Conservation (phyloP, 2,113 vertebrate species). For the Cavia porcellus region DNA sequence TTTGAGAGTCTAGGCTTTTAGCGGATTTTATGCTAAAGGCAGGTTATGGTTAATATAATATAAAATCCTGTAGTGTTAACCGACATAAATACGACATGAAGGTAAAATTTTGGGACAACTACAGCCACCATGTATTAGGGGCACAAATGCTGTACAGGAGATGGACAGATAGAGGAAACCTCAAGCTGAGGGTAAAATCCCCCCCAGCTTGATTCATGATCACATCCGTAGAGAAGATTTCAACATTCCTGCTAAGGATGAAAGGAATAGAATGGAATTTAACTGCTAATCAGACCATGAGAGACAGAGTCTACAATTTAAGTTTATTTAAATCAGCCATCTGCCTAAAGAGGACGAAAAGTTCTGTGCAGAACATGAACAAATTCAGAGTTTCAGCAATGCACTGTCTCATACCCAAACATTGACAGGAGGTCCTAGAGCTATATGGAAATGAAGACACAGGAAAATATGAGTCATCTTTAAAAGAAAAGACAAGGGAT, state of each 20-base stretch:
- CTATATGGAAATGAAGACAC: neutral
- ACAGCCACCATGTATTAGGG: neutral
- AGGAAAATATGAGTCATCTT: neutral
- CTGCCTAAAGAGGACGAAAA: neutral
- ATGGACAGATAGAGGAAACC: neutral
- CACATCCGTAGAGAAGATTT: neutral
- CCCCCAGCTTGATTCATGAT: neutral
- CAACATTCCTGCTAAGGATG: fast-evolving
- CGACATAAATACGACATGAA: neutral
- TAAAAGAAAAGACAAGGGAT: neutral
- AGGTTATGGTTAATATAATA: neutral
- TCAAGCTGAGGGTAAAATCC: neutral
- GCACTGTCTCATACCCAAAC: neutral
- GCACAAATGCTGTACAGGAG: neutral
- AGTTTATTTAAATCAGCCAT: neutral
- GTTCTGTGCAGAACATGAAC: neutral
- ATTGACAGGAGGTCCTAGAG: neutral
- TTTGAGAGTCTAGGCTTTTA: too few relatives aligned
- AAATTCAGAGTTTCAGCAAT: neutral
- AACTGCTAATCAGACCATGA: neutral
- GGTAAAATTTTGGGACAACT: neutral
- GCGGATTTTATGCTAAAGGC: neutral
- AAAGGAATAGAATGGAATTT: neutral
- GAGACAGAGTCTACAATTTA: neutral
- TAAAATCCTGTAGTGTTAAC: neutral